Percentiles rank a stretch among this genome's conserved stretches.
phyloP scores from a whole-genome alignment of 2,797 vertebrate genomes.

The Heteromormyrus szaboi region DNA sequence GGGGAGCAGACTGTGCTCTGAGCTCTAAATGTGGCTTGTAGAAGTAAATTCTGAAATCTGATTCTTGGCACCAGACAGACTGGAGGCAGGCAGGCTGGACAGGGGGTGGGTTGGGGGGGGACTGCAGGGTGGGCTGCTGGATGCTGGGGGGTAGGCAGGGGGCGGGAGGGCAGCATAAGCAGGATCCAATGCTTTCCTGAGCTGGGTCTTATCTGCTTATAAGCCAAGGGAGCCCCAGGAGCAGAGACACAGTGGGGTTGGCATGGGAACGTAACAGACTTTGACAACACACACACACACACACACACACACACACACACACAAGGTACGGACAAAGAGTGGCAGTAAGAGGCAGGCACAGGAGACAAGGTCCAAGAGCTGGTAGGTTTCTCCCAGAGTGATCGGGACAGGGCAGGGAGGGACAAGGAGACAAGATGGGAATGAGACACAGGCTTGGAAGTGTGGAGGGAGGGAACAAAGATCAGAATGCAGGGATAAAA shows the following conservation, averaged over 20 bases:
- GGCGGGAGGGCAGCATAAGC: constrained; percentile 48
- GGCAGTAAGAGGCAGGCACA: constrained; percentile 3
- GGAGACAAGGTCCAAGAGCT: not conserved
- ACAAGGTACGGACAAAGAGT: not conserved
- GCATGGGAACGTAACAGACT: constrained; percentile 20
- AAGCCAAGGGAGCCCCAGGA: constrained; percentile 31
- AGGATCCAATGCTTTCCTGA: constrained; percentile 52
- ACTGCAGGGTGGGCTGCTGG: constrained; percentile 26
- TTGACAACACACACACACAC: constrained; percentile 16
- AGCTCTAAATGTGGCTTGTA: constrained; percentile 39
- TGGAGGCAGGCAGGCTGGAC: constrained; percentile 62
- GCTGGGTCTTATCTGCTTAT: constrained; percentile 64
- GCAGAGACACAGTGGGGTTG: constrained; percentile 16
- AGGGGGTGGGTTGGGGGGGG: not conserved
- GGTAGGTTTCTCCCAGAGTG: not conserved
- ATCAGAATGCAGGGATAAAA: not conserved
- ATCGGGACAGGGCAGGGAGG: not conserved
- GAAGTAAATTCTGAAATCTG: constrained; percentile 83
- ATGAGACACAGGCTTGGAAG: not conserved
- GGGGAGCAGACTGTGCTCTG: not conserved
- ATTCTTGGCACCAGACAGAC: constrained; percentile 88
- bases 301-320: constrained; percentile 1
- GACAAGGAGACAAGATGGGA: not conserved
- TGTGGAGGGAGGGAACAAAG: not conserved
- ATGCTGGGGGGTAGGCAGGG: constrained; percentile 24